Base-by-base conservation (phyloP, 2,113 vertebrate genomes). In the Myotis yumanensis region DNA sequence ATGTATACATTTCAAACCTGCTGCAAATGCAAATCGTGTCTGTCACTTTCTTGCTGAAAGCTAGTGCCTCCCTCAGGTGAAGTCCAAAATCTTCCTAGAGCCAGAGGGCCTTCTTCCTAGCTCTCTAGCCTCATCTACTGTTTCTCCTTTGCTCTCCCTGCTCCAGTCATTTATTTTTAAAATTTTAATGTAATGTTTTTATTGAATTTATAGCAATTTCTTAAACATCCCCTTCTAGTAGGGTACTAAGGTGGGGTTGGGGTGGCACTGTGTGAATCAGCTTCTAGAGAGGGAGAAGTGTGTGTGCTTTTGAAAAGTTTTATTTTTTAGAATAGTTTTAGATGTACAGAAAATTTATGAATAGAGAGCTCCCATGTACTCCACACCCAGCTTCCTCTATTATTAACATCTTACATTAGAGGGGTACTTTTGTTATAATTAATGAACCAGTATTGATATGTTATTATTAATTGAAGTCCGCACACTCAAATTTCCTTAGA, bases 11-110 rank as follows among this genome's bases (percentile, higher is more conserved):
- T 83, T 96, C 43, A 93, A 66, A 79, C 17, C 37, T 90, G 25
- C 71, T 79, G 52, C 64, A 83, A 90, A 93, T 35, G 35, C 52
- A 87, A 82, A 90, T 90, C 52, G 16, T 40, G 20, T 80, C 71
- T 40, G 52, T 68, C 66, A 73, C 92, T 59, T 92, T 51, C 51
- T 77, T 30, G n/a, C 40, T 83, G 59, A 51, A 72, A 77, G 64
- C 43, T 23, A 52, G n/a, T 57, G 52, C 37, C 43, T 48, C 9
- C 4, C 59, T 76, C 57, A 81, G 40, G 40, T 59, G 86, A 87
- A 72, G 15, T 81, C 40, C 15, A 4, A n/a, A 76, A 35, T 95
- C 43, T 64, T 88, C 30, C 72, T 35, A 16, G 10, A 69, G 68
- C 8, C 23, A 1, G 4, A 54, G 20, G 40, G 11, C 72, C 51